Conservation (phyloP, 1,140 invertebrate species). For the Odontomachus brunneus region DNA sequence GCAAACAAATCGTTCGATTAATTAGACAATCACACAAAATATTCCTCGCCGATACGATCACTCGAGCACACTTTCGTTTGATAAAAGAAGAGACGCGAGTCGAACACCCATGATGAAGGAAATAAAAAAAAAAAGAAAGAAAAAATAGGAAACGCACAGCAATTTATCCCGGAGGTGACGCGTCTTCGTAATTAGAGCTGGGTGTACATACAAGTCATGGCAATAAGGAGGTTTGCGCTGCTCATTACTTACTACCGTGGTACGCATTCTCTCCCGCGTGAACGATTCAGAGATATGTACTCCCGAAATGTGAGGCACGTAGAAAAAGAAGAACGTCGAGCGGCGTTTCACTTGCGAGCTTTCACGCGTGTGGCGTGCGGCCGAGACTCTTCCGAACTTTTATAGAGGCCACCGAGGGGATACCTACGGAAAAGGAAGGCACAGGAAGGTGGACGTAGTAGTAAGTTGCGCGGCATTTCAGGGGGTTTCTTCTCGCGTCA, state of each 20-base stretch:
- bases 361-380: conserved; percentile 58
- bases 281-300: conserved; percentile 7
- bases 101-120: too few species aligned
- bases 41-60: too few species aligned
- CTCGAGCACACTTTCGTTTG: too few species aligned
- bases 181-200: too few species aligned
- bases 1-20: too few species aligned
- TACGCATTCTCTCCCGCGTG: conserved; percentile 40
- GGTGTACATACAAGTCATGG: too few species aligned
- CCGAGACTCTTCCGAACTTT: conserved; percentile 56
- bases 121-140: too few species aligned
- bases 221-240: neutral
- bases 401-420: conserved; percentile 58
- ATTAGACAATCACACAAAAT: too few species aligned
- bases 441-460: conserved; percentile 41
- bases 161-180: too few species aligned
- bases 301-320: conserved; percentile 54
- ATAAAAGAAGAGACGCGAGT: too few species aligned
- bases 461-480: conserved; percentile 14
- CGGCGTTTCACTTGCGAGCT: conserved; percentile 56
- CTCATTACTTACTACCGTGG: conserved; percentile 42
- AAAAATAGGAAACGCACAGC: too few species aligned
- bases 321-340: conserved; percentile 48
- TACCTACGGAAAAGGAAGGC: conserved; percentile 58
- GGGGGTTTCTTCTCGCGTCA: conserved; percentile 16